These are phyloP conservation scores for Bombus difficillimus DNA, from an alignment of 1,140 invertebrate species.

Conservation along the genomic window DNA sequence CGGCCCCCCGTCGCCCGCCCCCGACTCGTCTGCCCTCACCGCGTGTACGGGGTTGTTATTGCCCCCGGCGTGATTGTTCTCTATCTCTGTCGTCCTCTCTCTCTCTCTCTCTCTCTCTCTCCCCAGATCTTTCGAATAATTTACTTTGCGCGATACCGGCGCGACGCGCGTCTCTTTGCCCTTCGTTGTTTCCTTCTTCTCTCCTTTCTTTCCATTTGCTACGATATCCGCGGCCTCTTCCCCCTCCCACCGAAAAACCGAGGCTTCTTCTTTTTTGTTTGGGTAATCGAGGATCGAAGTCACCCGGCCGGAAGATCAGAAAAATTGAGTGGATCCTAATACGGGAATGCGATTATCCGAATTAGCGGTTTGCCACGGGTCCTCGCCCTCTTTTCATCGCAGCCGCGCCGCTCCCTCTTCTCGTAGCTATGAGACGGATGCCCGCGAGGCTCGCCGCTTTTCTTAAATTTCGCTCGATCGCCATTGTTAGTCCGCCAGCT, in stretches of 20 bases:
- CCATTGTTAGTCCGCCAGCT: conserved; percentile 24
- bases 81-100: conserved; percentile 28
- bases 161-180: conserved; percentile 50
- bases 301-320: conserved; percentile 76
- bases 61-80: conserved; percentile 73
- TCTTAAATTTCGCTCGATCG: conserved; percentile 44
- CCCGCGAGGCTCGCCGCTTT: conserved; percentile 37
- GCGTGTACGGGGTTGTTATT: conserved; percentile 72
- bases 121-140: conserved; percentile 76
- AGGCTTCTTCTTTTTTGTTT: conserved; percentile 51
- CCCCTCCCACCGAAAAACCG: not conserved
- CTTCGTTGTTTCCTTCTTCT: conserved; percentile 18
- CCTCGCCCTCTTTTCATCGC: conserved; percentile 58
- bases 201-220: not conserved
- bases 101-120: not conserved
- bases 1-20: not conserved
- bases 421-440: not conserved
- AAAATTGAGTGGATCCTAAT: conserved; percentile 82
- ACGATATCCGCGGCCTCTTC: not conserved
- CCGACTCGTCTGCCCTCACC: conserved; percentile 12
- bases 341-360: conserved; percentile 79
- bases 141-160: conserved; percentile 70
- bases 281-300: conserved; percentile 74
- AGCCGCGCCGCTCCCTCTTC: not conserved
- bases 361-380: conserved; percentile 62